Evolutionary conservation across 2,888 invertebrate species (phyloP).

Genomic region (Holacanthella duospinosa): DNA sequence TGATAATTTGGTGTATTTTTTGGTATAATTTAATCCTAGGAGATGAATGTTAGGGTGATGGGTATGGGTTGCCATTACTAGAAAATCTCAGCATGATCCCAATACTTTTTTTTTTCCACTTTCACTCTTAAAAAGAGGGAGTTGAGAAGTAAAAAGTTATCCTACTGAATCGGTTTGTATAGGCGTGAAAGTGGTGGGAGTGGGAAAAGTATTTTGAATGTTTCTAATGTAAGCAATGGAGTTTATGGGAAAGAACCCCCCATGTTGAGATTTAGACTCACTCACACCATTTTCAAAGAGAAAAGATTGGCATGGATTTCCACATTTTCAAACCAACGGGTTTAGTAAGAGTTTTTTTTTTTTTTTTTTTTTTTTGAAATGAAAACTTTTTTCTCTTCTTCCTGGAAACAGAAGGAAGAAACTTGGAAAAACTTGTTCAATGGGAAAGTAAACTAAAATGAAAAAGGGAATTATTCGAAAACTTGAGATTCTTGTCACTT

Average conservation of each 20-base stretch:
- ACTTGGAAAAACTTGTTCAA: background rate
- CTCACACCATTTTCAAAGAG: background rate
- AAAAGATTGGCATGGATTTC: constrained; percentile 2
- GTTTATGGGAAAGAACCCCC: background rate
- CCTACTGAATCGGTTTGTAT: background rate
- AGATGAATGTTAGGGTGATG: background rate
- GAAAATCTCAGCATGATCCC: no score
- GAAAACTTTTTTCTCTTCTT: background rate
- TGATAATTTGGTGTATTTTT: background rate
- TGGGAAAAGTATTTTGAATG: background rate
- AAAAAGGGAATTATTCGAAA: constrained; percentile 4
- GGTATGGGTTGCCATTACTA: background rate
- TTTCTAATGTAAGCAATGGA: constrained; percentile 3
- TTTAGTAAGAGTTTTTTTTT: no score
- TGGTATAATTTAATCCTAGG: background rate
- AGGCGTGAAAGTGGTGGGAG: background rate
- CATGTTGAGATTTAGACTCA: constrained; percentile 4
- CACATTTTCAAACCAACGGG: background rate
- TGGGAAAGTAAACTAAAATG: background rate
- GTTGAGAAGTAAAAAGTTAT: background rate
- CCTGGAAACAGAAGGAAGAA: background rate
- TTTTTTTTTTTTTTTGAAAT: background rate
- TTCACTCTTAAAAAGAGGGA: background rate
- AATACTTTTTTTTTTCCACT: background rate
- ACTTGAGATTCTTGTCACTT: constrained; percentile 5